Percentiles rank a stretch among this genome's conserved stretches.
phyloP scores from a whole-genome alignment of 2,888 invertebrate species.

The Pelosia muscerda region DNA sequence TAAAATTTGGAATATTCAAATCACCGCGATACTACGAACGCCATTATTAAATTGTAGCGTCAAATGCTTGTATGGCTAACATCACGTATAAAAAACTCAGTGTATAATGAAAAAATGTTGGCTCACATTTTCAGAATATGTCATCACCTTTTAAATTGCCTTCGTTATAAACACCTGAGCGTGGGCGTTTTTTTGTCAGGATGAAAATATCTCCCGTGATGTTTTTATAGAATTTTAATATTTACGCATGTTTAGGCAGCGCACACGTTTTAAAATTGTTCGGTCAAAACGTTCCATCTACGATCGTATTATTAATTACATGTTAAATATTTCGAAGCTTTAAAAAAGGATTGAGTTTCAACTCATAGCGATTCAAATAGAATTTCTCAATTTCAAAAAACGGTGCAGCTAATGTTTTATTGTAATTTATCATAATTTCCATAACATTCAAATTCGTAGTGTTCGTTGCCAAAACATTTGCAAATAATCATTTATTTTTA shows the following conservation, averaged over 20 bases:
- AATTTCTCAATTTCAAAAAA: too few relatives aligned
- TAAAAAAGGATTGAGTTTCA: neutral
- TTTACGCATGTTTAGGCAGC: conserved; percentile 16
- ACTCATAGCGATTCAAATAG: too few relatives aligned
- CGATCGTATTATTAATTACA: neutral
- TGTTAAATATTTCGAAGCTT: neutral
- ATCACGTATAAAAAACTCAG: conserved; percentile 29
- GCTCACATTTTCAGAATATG: conserved; percentile 32
- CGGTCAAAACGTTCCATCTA: neutral
- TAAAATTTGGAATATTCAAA: neutral
- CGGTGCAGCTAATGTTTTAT: neutral
- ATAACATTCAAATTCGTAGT: neutral
- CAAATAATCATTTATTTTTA: neutral
- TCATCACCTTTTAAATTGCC: conserved; percentile 41
- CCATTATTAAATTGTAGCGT: neutral
- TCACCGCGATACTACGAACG: neutral
- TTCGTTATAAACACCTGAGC: conserved; percentile 33
- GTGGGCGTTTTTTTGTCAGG: conserved; percentile 27
- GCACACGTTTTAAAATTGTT: conserved; percentile 3
- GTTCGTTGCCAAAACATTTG: conserved; percentile 16
- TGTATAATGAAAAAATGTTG: conserved; percentile 28
- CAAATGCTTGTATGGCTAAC: conserved; percentile 14
- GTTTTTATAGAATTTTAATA: conserved; percentile 21
- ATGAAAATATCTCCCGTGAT: conserved; percentile 24
- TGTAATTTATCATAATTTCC: neutral